Base-by-base conservation (phyloP, 2,888 invertebrate species). In the Drosophila infuscata region DNA sequence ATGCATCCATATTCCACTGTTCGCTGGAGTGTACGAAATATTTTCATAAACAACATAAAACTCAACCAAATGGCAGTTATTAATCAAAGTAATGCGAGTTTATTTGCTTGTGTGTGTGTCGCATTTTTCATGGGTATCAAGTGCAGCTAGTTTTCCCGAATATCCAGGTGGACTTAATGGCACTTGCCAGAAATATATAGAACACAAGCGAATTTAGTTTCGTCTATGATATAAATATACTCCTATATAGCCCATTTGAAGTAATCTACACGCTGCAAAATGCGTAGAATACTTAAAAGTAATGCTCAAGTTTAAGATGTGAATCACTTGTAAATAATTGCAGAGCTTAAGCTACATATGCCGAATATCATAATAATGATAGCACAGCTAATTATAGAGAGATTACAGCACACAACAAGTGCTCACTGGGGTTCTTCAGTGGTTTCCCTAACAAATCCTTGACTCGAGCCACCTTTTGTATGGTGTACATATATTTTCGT, bases 21-120 rank as follows among this genome's bases (percentile, higher is more conserved):
- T 68, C 57, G 68, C 71, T 79, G 65, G 69, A 74, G 76, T 78
- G 72, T 81, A 83, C 83, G 85, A 88, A 86, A 81, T 87, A 87
- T 87, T 88, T 87, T 88, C 89, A 87, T 87, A 87, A 87, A 82
- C 89, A 87, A 88, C 86, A 87, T 87, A 87, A 87, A 87, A 87
- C 89, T 87, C 87, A 79, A 74, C 83, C 87, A 83, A 88, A 88
- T 88, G 89, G 88, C 89, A 78, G 88, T 82, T 88, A 88, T 88
- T 88, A 89, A 88, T 88, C 88, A 88, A 89, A 91, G 84, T 90
- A 89, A 91, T 91, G 84, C 82, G 77, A 72, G 81, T 64, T 82
- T 71, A 73, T 75, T 69, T 58, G 54, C 52, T 67, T 59, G 25
- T 25, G 54, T 56, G 20, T 53, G 36, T 59, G 51, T 58, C 69